Percentiles rank a stretch among this genome's conserved stretches.
These are phyloP conservation scores for Coryphaenoides rupestris DNA, from an alignment of 2,113 vertebrate genomes.

Conservation along the genomic window DNA sequence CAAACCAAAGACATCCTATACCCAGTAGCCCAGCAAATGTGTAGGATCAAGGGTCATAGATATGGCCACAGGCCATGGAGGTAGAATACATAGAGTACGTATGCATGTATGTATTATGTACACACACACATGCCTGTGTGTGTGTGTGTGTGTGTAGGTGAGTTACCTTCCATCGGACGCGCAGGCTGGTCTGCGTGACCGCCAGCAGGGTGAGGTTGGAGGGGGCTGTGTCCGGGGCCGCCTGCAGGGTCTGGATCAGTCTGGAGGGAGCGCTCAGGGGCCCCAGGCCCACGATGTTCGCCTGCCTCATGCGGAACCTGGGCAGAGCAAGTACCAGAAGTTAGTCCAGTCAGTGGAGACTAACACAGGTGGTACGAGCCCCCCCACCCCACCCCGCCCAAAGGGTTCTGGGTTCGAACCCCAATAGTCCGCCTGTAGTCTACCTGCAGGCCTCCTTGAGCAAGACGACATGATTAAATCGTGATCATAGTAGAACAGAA, in stretches of 20 bases:
- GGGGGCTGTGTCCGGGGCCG: slow-evolving; percentile 83
- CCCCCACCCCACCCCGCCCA: not conserved
- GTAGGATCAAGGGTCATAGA: no score
- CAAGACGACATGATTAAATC: no score
- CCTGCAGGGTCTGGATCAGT: slow-evolving; percentile 90
- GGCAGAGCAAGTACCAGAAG: slow-evolving; percentile 3
- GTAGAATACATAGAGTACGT: no score
- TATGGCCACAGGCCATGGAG: no score
- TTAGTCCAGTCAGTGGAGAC: not conserved
- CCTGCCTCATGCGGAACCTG: slow-evolving; percentile 90
- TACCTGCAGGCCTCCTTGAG: no score
- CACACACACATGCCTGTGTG: not conserved
- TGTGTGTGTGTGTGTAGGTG: not conserved
- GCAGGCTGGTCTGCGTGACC: slow-evolving; percentile 87
- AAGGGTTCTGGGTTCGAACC: not conserved
- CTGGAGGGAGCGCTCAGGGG: slow-evolving; percentile 83
- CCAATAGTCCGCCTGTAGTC: not conserved
- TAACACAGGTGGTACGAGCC: no score
- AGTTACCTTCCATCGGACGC: slow-evolving; percentile 88
- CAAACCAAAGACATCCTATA: no score
- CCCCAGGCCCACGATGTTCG: slow-evolving; percentile 86
- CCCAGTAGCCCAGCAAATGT: no score
- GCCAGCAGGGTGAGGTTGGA: slow-evolving; percentile 81
- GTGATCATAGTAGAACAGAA: no score
- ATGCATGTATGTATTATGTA: no score